A percentile compares a stretch with the other conserved stretches of the same genome.
phyloP scores from a whole-genome alignment of 1,140 invertebrate species.

The Ips nitidus region DNA sequence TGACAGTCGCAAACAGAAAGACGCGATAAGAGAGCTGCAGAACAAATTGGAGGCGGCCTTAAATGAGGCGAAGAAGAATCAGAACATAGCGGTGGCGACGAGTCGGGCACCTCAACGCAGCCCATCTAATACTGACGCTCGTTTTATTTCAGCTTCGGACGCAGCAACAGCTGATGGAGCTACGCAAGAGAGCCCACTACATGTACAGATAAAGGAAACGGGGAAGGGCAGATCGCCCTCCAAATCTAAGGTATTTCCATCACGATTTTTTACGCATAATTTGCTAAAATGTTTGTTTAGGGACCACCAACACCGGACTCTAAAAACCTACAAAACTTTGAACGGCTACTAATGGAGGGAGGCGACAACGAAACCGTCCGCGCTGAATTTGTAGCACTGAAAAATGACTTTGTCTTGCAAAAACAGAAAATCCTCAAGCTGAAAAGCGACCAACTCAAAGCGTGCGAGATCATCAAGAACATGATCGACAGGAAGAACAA shows the following conservation, averaged over 20 bases:
- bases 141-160: conserved; percentile 49
- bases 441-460: conserved; percentile 49
- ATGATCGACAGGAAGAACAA: conserved; percentile 45
- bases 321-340: conserved; percentile 19
- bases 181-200: conserved; percentile 41
- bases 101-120: conserved; percentile 22
- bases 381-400: conserved; percentile 26
- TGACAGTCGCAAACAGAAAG: conserved; percentile 41
- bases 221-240: conserved; percentile 8
- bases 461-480: conserved; percentile 51
- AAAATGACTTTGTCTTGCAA: conserved; percentile 24
- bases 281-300: conserved; percentile 1
- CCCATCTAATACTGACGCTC: conserved; percentile 44
- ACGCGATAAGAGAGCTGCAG: conserved; percentile 39
- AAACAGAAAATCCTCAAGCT: conserved; percentile 46
- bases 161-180: conserved; percentile 43
- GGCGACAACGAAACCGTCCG: conserved; percentile 22
- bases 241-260: conserved; percentile 8
- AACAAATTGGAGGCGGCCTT: conserved; percentile 39
- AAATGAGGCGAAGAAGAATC: conserved; percentile 40
- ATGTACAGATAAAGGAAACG: conserved; percentile 33
- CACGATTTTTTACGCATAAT: conserved; percentile 1
- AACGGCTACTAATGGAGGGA: conserved; percentile 21
- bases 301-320: conserved; percentile 34
- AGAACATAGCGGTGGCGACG: conserved; percentile 42